Base-by-base conservation (phyloP, 2,797 vertebrate species). In the Epinephelus coioides region DNA sequence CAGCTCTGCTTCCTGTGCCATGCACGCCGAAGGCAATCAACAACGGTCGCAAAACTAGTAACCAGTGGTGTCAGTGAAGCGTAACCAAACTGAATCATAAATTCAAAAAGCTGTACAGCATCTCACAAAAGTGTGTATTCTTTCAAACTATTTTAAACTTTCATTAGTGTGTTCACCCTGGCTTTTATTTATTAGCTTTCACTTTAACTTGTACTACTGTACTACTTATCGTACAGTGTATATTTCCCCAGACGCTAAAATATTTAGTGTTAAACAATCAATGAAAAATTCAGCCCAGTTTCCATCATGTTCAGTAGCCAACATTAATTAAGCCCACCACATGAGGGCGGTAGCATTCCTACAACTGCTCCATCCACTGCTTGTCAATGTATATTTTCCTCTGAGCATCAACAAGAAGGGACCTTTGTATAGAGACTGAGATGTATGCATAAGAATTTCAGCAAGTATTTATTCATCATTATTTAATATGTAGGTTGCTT, bases 341-440 rank as follows among this genome's bases (percentile, higher is more conserved):
- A 62, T 19, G 93, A 73, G 89, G 92, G 89, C 91, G 80, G 84
- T 78, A 90, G 69, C 27, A 56, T 19, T 46, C 79, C 19, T 82
- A 0, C 11, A 21, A 4, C 40, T 17, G 14, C 14, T 49, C 7
- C 4, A 47, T 34, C 13, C 3, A 21, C 43, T 51, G 9, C 40
- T 18, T 47, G 25, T 51, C 46, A 40, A 55, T 30, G 15, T 56
- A 6, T 6, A 27, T 40, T 61, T 72, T 65, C 10, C 13, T 38
- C 63, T 10, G 3, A 40, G n/a, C 9, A 44, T 57, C 21, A 69
- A 27, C 55, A 76, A 69, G 21, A 51, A 21, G 34, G 23, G 40
- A 19, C 50, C 50, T n/a, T 77, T 57, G 11, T 69, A 15, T 23
- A 6, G 8, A 67, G 7, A 23, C 5, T 21, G 18, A 73, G 10